Evolutionary conservation across 2,888 invertebrate species (phyloP).

Genomic region (Tinea pellionella): DNA sequence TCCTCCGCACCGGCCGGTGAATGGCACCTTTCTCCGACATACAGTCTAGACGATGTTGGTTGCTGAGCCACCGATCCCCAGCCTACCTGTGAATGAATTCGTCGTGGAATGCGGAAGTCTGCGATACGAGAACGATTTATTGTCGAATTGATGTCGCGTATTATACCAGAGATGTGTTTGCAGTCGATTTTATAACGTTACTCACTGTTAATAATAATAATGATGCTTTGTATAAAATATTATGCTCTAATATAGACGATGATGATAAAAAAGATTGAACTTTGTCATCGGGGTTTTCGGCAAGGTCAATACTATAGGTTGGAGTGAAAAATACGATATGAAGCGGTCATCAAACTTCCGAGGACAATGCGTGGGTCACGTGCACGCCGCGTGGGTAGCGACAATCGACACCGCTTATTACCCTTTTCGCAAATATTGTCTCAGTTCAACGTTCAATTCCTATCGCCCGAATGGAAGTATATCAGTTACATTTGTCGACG

Average conservation of each 20-base stretch:
- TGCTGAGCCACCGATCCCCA: slow-evolving; percentile 18
- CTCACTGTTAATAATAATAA: background rate
- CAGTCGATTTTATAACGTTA: background rate
- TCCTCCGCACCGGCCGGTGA: slow-evolving; percentile 35
- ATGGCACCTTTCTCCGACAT: slow-evolving; percentile 69
- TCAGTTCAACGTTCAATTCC: background rate
- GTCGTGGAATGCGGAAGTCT: slow-evolving; percentile 57
- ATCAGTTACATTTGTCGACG: background rate
- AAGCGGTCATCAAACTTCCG: slow-evolving; percentile 23
- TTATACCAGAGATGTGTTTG: slow-evolving; percentile 22
- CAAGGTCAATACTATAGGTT: slow-evolving; percentile 5
- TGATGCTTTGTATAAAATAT: background rate
- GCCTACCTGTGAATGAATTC: slow-evolving; percentile 62
- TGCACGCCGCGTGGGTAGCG: slow-evolving; percentile 19
- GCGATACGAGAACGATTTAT: slow-evolving; percentile 40
- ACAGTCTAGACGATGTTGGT: slow-evolving; percentile 40
- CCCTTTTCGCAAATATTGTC: background rate
- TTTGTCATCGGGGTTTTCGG: background rate
- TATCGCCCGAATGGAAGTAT: background rate
- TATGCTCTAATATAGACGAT: background rate
- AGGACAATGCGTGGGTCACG: slow-evolving; percentile 30
- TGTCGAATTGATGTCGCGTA: slow-evolving; percentile 36
- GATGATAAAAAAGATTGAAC: background rate
- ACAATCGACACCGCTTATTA: background rate
- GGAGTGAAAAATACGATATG: slow-evolving; percentile 1